A percentile compares a stretch with the other conserved stretches of the same genome.
Evolutionary conservation across 92 coral and sea anemone genomes (phyloP).

Genomic region (Paragorgia papillata): DNA sequence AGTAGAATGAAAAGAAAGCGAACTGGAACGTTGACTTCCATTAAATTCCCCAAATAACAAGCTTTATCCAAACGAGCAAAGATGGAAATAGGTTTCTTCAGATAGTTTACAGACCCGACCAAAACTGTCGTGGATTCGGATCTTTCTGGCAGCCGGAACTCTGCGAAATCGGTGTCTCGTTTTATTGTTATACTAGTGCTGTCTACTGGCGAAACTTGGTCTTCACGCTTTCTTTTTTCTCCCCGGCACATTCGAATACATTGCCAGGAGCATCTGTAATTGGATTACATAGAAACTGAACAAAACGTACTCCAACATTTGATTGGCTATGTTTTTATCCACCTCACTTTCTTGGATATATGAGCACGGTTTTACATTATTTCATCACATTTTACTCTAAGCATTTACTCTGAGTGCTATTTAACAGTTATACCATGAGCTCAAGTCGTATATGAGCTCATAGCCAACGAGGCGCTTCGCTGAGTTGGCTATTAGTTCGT

Average conservation of each 20-base stretch:
- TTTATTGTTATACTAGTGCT: not conserved
- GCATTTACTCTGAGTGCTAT: no score
- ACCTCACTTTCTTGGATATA: no score
- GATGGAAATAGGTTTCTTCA: slow-evolving; percentile 67
- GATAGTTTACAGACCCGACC: slow-evolving; percentile 72
- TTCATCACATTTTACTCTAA: no score
- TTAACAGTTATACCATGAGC: no score
- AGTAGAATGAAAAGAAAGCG: slow-evolving; percentile 80
- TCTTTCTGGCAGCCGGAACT: slow-evolving; percentile 60
- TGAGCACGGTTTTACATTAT: no score
- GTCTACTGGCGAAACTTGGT: not conserved
- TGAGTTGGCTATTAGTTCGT: no score
- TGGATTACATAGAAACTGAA: no score
- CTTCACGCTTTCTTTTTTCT: not conserved
- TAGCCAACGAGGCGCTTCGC: no score
- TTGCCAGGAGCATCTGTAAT: not conserved
- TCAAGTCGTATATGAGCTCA: no score
- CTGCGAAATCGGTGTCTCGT: slow-evolving; percentile 15
- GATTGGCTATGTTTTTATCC: no score
- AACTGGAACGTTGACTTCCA: slow-evolving; percentile 88
- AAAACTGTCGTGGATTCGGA: slow-evolving; percentile 94
- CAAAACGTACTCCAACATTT: no score
- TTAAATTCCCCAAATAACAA: slow-evolving; percentile 82
- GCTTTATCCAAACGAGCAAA: slow-evolving; percentile 85
- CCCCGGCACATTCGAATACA: not conserved